These are phyloP conservation scores for Drosophila nr. perissopoda DNA, from an alignment of 2,888 invertebrate genomes.

Conservation along the genomic window DNA sequence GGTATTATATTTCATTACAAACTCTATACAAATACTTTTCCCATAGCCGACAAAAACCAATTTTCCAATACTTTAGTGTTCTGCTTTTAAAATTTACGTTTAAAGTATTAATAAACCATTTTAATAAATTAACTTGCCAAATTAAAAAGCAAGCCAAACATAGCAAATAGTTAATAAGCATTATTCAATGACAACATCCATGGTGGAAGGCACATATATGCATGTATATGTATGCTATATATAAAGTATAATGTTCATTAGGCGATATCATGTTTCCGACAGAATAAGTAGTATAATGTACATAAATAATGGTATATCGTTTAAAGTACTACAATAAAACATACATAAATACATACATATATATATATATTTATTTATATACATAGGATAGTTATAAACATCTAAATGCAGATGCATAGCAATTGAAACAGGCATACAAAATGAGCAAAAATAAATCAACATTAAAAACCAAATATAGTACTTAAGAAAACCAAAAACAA, in stretches of 20 bases:
- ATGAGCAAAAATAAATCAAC: slow-evolving; percentile 24
- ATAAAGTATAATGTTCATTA: slow-evolving; percentile 45
- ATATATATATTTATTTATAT: slow-evolving; percentile 25
- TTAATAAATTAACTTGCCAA: slow-evolving; percentile 8
- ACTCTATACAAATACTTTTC: background rate
- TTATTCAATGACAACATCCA: slow-evolving; percentile 49
- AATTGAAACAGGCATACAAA: slow-evolving; percentile 40
- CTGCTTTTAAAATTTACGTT: background rate
- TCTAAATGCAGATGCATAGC: slow-evolving; percentile 47
- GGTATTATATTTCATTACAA: background rate
- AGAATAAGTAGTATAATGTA: slow-evolving; percentile 26
- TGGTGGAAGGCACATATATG: slow-evolving; percentile 27
- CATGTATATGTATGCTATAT: slow-evolving; percentile 15
- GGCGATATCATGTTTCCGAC: slow-evolving; percentile 50
- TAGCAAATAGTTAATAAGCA: slow-evolving; percentile 51
- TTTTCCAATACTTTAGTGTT: background rate
- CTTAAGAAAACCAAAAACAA: slow-evolving; percentile 17
- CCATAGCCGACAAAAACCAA: background rate
- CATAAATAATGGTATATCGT: slow-evolving; percentile 30
- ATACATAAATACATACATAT: slow-evolving; percentile 39
- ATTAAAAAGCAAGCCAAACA: slow-evolving; percentile 52
- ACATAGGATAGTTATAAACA: slow-evolving; percentile 31
- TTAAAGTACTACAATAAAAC: slow-evolving; percentile 34
- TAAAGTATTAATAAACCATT: slow-evolving; percentile 12
- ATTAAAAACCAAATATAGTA: slow-evolving; percentile 12